Evolutionary conservation across 2,888 invertebrate genomes (phyloP).

Genomic region (Chalcis sispes): DNA sequence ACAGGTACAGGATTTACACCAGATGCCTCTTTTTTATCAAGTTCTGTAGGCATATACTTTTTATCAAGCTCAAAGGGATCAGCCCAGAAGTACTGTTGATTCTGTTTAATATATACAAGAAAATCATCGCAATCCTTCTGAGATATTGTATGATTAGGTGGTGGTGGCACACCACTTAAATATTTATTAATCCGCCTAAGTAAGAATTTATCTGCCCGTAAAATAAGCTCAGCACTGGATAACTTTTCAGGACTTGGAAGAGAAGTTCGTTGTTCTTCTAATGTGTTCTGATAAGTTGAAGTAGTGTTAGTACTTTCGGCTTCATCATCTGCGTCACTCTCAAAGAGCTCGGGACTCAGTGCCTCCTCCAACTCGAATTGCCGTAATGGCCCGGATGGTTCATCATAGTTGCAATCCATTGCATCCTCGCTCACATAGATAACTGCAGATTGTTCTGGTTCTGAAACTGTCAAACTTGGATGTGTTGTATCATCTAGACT

Average conservation of each 20-base stretch:
- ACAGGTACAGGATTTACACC: no score
- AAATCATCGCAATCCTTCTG: conserved; percentile 83
- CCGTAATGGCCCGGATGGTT: neutral
- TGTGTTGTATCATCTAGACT: neutral
- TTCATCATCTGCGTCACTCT: conserved; percentile 69
- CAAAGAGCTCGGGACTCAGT: conserved; percentile 72
- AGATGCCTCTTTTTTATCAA: no score
- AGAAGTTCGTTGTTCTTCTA: conserved; percentile 20
- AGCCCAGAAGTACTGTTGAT: conserved; percentile 77
- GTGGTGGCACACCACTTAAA: conserved; percentile 84
- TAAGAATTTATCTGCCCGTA: conserved; percentile 73
- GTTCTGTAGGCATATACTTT: neutral
- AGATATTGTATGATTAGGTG: conserved; percentile 84
- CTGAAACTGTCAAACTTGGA: neutral
- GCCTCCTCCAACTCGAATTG: conserved; percentile 37
- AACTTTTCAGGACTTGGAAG: conserved; percentile 60
- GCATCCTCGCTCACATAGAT: conserved; percentile 56
- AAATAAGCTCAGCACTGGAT: conserved; percentile 66
- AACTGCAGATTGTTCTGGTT: conserved; percentile 8
- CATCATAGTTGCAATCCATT: conserved; percentile 57
- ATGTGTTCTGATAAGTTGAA: conserved; percentile 32
- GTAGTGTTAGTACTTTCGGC: conserved; percentile 48
- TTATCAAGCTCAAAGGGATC: conserved; percentile 58
- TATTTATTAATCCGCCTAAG: conserved; percentile 78
- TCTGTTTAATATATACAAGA: conserved; percentile 79